Conservation (phyloP, 2,113 vertebrate genomes). For the Paraplagusia blochii region DNA sequence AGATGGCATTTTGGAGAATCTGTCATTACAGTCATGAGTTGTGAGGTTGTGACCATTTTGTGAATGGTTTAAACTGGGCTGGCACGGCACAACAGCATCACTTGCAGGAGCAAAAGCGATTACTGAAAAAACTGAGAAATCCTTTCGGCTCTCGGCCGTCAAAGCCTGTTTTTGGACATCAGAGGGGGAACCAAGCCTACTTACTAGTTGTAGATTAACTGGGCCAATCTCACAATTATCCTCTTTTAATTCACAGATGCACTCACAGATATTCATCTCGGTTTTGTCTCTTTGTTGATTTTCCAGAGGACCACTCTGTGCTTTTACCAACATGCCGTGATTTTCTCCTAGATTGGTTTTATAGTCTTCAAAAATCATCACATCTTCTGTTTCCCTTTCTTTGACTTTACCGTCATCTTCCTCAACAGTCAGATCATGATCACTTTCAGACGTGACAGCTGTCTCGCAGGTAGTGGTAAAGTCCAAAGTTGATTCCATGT, state of each 20-base stretch:
- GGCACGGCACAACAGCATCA: constrained; percentile 58
- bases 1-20: constrained; percentile 37
- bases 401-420: background rate
- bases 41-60: constrained; percentile 17
- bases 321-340: background rate
- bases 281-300: constrained; percentile 6
- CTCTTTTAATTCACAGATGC: constrained; percentile 6
- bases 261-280: constrained; percentile 1
- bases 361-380: background rate
- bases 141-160: constrained; percentile 13
- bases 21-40: constrained; percentile 21
- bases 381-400: constrained; percentile 7
- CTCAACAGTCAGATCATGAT: background rate
- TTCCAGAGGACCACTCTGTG: constrained; percentile 5
- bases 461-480: background rate
- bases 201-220: constrained; percentile 2
- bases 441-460: background rate
- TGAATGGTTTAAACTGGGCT: constrained; percentile 24
- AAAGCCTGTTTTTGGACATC: constrained; percentile 5
- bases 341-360: background rate
- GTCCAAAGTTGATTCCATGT: background rate
- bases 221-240: background rate
- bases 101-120: background rate
- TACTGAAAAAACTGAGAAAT: constrained; percentile 1
- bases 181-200: constrained; percentile 4